phyloP scores from a whole-genome alignment of 2,113 vertebrate genomes.

The Rhea americana region DNA sequence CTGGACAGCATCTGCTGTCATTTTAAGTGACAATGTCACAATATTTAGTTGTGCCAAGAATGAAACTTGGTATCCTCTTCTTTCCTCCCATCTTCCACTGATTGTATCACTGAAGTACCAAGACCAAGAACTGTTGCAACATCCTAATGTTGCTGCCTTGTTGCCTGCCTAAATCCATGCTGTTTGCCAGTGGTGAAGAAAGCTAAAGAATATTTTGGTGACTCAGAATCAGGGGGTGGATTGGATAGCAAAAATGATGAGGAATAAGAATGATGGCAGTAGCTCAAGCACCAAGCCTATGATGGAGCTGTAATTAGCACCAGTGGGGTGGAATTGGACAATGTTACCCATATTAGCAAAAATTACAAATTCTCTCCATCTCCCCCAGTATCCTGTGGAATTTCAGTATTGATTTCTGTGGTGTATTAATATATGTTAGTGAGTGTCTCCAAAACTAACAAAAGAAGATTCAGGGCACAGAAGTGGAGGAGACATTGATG shows the following conservation, averaged over 20 bases:
- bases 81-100: background rate
- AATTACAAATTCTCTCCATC: slow-evolving; percentile 9
- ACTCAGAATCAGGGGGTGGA: slow-evolving; percentile 12
- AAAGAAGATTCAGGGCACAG: background rate
- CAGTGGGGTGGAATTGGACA: background rate
- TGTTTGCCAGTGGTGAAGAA: background rate
- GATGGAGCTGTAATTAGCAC: slow-evolving; percentile 36
- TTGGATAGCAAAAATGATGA: background rate
- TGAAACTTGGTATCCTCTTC: background rate
- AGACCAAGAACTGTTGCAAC: background rate
- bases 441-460: slow-evolving; percentile 67
- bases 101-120: background rate
- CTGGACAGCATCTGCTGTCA: background rate
- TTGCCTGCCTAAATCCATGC: background rate
- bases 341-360: background rate
- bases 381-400: background rate
- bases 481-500: background rate
- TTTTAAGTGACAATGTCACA: background rate
- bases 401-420: background rate
- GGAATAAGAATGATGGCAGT: background rate
- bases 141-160: background rate
- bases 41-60: background rate
- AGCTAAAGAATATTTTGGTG: background rate
- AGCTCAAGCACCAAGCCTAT: background rate
- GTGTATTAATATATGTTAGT: background rate